These are phyloP conservation scores for Boulengeromyrus knoepffleri DNA, from an alignment of 2,113 vertebrate genomes.

Conservation along the genomic window DNA sequence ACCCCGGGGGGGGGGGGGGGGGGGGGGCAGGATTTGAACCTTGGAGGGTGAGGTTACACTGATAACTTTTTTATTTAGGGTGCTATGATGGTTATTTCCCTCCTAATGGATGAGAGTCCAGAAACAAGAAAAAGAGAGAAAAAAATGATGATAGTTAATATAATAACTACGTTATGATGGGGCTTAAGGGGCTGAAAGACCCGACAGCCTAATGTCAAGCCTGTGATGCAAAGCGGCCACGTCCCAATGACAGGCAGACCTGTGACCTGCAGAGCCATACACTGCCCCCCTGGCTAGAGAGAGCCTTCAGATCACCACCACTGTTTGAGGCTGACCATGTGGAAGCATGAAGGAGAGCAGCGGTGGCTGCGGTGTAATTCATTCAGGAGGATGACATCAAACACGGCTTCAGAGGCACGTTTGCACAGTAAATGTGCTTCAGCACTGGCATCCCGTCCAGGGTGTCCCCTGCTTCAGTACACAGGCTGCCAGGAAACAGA, in stretches of 20 bases:
- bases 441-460: too few relatives aligned
- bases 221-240: background rate
- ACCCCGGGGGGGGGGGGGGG: too few relatives aligned
- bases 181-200: background rate
- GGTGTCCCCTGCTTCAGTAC: too few relatives aligned
- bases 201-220: background rate
- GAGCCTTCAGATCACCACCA: background rate
- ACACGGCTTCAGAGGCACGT: too few relatives aligned
- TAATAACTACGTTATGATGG: background rate
- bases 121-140: background rate
- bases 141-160: background rate
- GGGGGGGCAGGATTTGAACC: background rate
- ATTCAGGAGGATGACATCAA: background rate
- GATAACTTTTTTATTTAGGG: background rate
- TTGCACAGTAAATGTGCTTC: background rate
- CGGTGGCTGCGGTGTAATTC: background rate
- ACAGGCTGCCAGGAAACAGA: background rate
- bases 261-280: too few relatives aligned
- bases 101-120: background rate
- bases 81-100: background rate
- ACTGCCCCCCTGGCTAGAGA: too few relatives aligned
- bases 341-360: background rate
- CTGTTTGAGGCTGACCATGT: background rate
- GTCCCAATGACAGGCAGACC: background rate
- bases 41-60: background rate